Percentiles rank a stretch among this genome's conserved stretches.
These are phyloP conservation scores for Lasioglossum pauxillum DNA, from an alignment of 2,888 invertebrate genomes.

Conservation along the genomic window DNA sequence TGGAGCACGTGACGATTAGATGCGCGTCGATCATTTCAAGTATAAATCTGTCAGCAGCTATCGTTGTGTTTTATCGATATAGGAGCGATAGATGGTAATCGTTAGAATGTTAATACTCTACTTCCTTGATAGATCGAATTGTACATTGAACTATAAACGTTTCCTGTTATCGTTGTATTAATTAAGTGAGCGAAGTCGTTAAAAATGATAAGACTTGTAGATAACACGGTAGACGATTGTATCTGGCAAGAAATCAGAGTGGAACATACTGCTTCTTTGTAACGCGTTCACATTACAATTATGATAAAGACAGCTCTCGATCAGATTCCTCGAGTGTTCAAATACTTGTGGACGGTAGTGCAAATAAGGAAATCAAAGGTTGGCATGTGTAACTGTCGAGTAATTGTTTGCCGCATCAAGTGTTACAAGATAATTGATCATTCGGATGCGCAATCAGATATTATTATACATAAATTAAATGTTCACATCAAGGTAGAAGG, in stretches of 20 bases:
- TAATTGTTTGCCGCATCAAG: neutral
- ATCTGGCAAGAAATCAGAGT: neutral
- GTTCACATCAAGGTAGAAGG: neutral
- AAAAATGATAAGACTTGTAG: neutral
- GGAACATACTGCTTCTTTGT: neutral
- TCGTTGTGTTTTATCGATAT: neutral
- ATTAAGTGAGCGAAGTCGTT: neutral
- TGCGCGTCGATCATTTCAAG: neutral
- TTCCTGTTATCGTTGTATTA: neutral
- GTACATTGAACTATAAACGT: neutral
- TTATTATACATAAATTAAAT: neutral
- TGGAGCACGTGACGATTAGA: neutral
- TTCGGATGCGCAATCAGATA: neutral
- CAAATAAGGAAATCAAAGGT: neutral
- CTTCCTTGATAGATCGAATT: neutral
- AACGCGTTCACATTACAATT: slow-evolving; percentile 3
- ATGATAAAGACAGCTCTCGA: neutral
- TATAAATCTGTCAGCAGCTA: neutral
- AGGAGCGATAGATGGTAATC: neutral
- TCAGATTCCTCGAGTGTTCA: slow-evolving; percentile 4
- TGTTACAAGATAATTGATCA: neutral
- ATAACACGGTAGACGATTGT: neutral
- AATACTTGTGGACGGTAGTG: neutral
- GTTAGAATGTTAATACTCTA: neutral
- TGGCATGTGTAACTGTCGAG: neutral